These are phyloP conservation scores for Phymorhynchus buccinoides DNA, from an alignment of 1,140 invertebrate species.

Conservation along the genomic window DNA sequence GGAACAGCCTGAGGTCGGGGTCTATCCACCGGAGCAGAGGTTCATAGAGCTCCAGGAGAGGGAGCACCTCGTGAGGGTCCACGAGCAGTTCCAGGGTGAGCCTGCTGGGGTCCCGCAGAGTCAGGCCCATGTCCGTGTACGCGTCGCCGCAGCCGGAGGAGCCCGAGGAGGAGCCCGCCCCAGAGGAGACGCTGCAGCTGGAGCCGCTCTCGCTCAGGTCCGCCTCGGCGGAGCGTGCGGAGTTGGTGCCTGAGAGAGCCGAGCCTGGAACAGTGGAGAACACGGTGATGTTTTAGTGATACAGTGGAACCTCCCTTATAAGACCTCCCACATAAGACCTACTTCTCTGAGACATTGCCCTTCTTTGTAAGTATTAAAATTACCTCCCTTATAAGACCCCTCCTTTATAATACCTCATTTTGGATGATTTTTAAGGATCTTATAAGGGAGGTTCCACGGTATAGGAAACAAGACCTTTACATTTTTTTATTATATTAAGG, in stretches of 20 bases:
- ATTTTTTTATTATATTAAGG: no score
- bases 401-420: no score
- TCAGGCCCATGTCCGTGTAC: conserved; percentile 5
- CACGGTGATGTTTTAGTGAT: no score
- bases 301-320: no score
- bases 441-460: no score
- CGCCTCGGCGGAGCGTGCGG: conserved; percentile 2
- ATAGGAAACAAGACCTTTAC: no score
- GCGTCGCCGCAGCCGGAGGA: background rate
- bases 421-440: no score
- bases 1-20: conserved; percentile 59
- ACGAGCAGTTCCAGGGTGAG: conserved; percentile 36
- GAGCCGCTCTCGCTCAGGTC: conserved; percentile 32
- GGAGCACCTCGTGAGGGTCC: conserved; percentile 34
- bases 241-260: background rate
- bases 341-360: no score
- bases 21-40: conserved; percentile 62
- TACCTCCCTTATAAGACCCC: no score
- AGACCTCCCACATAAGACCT: no score
- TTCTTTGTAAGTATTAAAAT: no score
- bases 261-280: no score
- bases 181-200: conserved; percentile 14
- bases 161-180: background rate
- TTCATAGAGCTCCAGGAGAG: conserved; percentile 60
- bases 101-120: conserved; percentile 31